Evolutionary conservation across 1,140 invertebrate species (phyloP).

Genomic region (Trichogramma pretiosum): DNA sequence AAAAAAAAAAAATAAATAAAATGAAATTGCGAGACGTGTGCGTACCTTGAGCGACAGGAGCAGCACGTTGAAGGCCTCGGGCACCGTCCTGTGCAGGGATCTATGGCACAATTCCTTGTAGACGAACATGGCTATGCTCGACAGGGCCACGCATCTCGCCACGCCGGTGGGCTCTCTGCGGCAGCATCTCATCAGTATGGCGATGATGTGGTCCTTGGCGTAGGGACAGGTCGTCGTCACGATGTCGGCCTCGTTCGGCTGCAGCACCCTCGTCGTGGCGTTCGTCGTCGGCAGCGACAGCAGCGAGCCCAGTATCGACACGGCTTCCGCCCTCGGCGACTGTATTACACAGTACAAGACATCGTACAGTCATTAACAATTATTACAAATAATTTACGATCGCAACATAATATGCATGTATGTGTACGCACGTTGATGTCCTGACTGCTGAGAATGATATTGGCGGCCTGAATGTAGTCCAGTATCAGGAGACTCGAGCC

Average conservation of each 20-base stretch:
- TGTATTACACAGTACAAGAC: slow-evolving; percentile 39
- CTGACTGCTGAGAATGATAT: slow-evolving; percentile 71
- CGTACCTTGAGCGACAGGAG: slow-evolving; percentile 73
- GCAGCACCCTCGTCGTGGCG: slow-evolving; percentile 69
- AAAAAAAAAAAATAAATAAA: too few species aligned
- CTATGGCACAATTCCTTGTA: slow-evolving; percentile 66
- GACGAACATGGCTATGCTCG: slow-evolving; percentile 77
- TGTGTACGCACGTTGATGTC: slow-evolving; percentile 57
- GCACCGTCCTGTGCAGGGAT: slow-evolving; percentile 59
- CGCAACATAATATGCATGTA: background rate
- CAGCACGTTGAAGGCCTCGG: slow-evolving; percentile 77
- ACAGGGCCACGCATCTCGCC: slow-evolving; percentile 82
- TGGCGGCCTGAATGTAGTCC: slow-evolving; percentile 85
- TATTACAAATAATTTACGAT: slow-evolving; percentile 7
- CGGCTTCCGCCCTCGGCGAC: slow-evolving; percentile 81
- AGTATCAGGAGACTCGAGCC: slow-evolving; percentile 79
- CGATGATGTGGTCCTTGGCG: slow-evolving; percentile 84
- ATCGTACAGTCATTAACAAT: background rate
- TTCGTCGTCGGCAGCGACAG: slow-evolving; percentile 72
- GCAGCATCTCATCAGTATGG: slow-evolving; percentile 76
- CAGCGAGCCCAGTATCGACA: slow-evolving; percentile 82
- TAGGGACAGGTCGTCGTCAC: slow-evolving; percentile 65
- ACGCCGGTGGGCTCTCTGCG: slow-evolving; percentile 79
- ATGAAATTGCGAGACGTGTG: too few species aligned
- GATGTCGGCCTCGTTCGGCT: slow-evolving; percentile 63